Evolutionary conservation across 2,797 vertebrate genomes (phyloP).

Genomic region (Trachops cirrhosus): DNA sequence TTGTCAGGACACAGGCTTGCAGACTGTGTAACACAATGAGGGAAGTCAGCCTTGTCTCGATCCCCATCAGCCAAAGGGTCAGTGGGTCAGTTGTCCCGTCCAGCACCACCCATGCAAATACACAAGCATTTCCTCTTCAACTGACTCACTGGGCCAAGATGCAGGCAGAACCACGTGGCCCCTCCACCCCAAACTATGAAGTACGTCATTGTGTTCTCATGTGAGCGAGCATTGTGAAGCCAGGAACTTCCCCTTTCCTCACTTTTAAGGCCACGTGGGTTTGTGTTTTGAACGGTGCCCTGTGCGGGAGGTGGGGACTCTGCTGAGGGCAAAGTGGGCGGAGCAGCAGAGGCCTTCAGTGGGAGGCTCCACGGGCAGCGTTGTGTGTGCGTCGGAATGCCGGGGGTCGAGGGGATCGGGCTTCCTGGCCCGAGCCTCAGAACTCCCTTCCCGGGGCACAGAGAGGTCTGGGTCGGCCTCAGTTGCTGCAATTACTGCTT

Average conservation of each 20-base stretch:
- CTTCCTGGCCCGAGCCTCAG: not conserved
- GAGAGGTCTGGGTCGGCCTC: not conserved
- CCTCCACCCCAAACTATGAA: not conserved
- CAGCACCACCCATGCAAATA: not conserved
- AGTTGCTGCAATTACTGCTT: not conserved
- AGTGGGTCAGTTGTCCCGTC: not conserved
- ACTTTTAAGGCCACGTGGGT: not conserved
- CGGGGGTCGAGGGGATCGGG: not conserved
- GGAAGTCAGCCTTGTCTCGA: not conserved
- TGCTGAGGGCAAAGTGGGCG: rapidly evolving
- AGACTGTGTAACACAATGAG: not conserved
- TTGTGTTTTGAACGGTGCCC: not conserved
- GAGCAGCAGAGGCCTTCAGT: no score
- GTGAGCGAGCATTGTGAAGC: not conserved
- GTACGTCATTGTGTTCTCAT: not conserved
- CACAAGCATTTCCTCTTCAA: not conserved
- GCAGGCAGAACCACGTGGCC: not conserved
- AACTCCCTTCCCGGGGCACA: not conserved
- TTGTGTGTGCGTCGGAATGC: not conserved
- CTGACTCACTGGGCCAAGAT: not conserved
- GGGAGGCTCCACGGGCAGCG: not conserved
- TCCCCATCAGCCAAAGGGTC: not conserved
- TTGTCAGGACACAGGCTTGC: not conserved
- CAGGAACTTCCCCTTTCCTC: not conserved
- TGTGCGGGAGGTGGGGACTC: not conserved